These are phyloP conservation scores for Nasonia oneida DNA, from an alignment of 2,888 invertebrate genomes.

Conservation along the genomic window DNA sequence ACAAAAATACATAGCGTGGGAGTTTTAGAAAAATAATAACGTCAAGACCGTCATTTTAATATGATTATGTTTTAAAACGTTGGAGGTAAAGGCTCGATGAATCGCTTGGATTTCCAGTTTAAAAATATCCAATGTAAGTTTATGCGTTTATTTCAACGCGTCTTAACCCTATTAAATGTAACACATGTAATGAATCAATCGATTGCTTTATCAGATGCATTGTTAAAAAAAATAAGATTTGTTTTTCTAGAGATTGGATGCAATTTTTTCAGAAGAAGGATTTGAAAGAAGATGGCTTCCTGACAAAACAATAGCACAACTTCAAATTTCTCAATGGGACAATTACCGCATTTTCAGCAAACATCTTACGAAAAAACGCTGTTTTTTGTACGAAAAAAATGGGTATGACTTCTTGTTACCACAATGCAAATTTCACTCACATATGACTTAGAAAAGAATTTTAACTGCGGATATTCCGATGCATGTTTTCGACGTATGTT, in stretches of 20 bases:
- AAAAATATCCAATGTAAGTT: not conserved
- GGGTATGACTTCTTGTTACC: not conserved
- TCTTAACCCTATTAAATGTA: not conserved
- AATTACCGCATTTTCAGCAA: conserved; percentile 13
- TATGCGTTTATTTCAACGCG: not conserved
- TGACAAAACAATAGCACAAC: not conserved
- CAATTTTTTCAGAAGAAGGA: not conserved
- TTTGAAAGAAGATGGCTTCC: not conserved
- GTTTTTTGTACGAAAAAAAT: too few species aligned
- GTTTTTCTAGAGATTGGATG: not conserved
- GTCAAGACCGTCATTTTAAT: not conserved
- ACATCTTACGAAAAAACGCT: conserved; percentile 26
- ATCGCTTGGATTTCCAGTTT: not conserved
- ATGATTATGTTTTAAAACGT: not conserved
- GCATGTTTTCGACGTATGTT: not conserved
- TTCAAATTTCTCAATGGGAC: conserved; percentile 26
- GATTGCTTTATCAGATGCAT: not conserved
- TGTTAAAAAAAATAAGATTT: not conserved
- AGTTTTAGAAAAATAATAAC: not conserved
- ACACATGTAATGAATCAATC: too few species aligned
- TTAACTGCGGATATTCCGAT: not conserved
- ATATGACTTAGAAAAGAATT: not conserved
- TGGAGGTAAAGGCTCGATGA: not conserved
- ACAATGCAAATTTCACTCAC: not conserved
- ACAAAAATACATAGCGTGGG: not conserved